Conservation (phyloP, 1,140 invertebrate species). For the Drosophila triauraria region DNA sequence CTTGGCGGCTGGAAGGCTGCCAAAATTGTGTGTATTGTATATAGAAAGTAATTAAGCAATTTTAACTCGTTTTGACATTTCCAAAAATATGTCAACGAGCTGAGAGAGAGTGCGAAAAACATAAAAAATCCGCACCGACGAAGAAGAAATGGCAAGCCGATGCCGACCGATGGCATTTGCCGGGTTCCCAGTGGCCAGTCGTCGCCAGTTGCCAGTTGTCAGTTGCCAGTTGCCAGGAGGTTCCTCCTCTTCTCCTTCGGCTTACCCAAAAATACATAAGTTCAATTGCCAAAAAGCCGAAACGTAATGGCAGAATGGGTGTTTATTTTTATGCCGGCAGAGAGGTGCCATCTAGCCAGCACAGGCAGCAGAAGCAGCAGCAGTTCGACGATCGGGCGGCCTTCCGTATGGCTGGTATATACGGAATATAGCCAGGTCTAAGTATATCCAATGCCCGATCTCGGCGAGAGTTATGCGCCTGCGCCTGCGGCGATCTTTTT, state of each 20-base stretch:
- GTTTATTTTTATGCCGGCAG: conserved; percentile 71
- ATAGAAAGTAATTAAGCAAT: conserved; percentile 80
- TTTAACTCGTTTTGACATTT: conserved; percentile 77
- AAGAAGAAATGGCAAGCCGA: conserved; percentile 65
- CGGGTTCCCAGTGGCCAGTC: conserved; percentile 43
- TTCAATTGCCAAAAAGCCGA: conserved; percentile 68
- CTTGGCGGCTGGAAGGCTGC: conserved; percentile 49
- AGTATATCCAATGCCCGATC: conserved; percentile 60
- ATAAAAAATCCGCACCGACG: conserved; percentile 18
- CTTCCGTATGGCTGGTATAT: conserved; percentile 59
- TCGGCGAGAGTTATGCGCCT: conserved; percentile 54
- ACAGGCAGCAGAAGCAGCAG: background rate
- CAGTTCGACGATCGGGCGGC: conserved; percentile 76
- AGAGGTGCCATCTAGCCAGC: conserved; percentile 54
- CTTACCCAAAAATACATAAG: conserved; percentile 27
- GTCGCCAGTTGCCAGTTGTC: conserved; percentile 11
- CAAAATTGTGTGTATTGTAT: conserved; percentile 51
- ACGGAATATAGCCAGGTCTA: conserved; percentile 61
- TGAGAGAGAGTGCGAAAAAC: conserved; percentile 58
- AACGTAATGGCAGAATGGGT: conserved; percentile 39
- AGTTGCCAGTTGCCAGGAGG: conserved; percentile 41
- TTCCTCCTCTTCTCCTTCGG: conserved; percentile 23
- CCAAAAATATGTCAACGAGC: conserved; percentile 79
- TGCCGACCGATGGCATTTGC: conserved; percentile 62
- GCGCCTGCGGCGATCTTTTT: conserved; percentile 48